Evolutionary conservation across 2,888 invertebrate species (phyloP), one percentile per base, ranked within the genome.

Genomic region (Meiosimyza decipiens): DNA sequence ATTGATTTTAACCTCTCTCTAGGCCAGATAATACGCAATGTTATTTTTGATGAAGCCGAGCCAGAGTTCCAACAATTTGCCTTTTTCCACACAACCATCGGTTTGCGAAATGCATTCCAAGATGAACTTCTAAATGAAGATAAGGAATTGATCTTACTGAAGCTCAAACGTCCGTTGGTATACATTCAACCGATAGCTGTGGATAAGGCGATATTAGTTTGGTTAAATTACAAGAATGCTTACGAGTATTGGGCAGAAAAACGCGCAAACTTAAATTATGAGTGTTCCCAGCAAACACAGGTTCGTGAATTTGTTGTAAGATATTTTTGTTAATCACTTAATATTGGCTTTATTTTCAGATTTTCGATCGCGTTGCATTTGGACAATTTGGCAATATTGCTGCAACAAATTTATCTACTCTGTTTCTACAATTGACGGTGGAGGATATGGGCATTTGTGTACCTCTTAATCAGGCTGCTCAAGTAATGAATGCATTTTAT

Each of bases 161-260:
- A 95, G 1, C 88, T 99, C 22, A 95, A 96, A 84, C 90, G 98
- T 65, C 99, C 99, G 0, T 90, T 99, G 77, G 93, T 99, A 76
- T 97, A 98, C 88, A 94, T 99, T 72, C 98, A 99, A 87, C 98
- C 99, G 0, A 92, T 96, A 82, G 99, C 99, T 11, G 95, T 99
- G 70, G 99, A 99, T 87, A 97, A 97, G 89, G 99, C 97, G 15
- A 97, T 99, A 78, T 90, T 99, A 22, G 97, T 99, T 63, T 99
- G 99, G 99, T 89, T 99, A 77, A 99, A 99, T 89, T 99, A 99
- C 85, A 98, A 98, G 88, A 99, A 98, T 87, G 98, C 99, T 0
- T 99, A 99, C 84, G 98, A 99, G 85, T 99, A 98, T 87, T 99
- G 99, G 99, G 96, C 95, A 79, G 98, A 98, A 86, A 98, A 99